Conservation (phyloP, 2,888 invertebrate genomes). For the Oegoconia quadripuncta region DNA sequence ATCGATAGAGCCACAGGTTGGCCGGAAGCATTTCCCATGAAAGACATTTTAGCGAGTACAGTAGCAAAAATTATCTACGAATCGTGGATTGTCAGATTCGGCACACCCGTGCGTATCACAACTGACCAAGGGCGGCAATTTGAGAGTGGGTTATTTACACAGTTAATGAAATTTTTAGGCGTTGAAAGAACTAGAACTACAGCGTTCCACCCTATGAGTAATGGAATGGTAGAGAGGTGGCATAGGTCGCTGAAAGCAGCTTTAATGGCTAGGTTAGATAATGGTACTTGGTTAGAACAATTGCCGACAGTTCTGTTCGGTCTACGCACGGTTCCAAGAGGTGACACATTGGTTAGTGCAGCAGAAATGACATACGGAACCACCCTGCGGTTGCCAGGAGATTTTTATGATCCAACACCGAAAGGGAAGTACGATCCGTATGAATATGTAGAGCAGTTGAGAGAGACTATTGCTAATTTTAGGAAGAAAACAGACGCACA, state of each 20-base stretch:
- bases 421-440: too few species aligned
- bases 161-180: constrained; percentile 17
- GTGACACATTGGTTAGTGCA: too few species aligned
- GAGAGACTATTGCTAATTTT: too few species aligned
- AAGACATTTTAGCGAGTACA: constrained; percentile 20
- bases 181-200: constrained; percentile 16
- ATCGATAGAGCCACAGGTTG: constrained; percentile 17
- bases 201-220: not conserved
- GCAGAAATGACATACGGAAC: too few species aligned
- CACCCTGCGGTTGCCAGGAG: too few species aligned
- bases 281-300: constrained; percentile 19
- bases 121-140: constrained; percentile 22
- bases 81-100: constrained; percentile 19
- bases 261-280: not conserved
- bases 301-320: too few species aligned
- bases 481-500: too few species aligned
- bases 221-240: not conserved
- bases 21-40: constrained; percentile 24
- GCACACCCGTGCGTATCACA: constrained; percentile 13
- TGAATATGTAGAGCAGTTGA: too few species aligned
- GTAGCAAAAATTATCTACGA: constrained; percentile 20
- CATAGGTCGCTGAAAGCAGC: not conserved
- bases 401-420: too few species aligned
- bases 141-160: constrained; percentile 19
- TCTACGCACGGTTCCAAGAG: too few species aligned